These are phyloP conservation scores for Drosophila varians DNA, from an alignment of 1,140 invertebrate species.

Conservation along the genomic window DNA sequence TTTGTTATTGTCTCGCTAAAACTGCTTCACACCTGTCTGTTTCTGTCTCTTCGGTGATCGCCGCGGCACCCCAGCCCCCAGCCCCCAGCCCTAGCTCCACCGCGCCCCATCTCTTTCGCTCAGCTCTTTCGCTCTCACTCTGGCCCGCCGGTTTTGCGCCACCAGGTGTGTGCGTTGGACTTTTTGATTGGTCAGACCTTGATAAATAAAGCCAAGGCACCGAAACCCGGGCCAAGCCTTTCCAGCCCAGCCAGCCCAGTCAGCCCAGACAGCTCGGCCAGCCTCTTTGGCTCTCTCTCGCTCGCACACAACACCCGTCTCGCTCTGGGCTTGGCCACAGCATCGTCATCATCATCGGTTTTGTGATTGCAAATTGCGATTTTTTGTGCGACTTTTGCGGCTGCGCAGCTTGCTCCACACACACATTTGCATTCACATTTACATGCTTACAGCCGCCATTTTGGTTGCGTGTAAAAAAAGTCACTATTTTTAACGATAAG, in stretches of 20 bases:
- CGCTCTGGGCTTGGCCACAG: constrained; percentile 64
- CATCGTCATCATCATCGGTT: constrained; percentile 39
- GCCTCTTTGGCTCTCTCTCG: constrained; percentile 2
- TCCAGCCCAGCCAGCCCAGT: constrained; percentile 12
- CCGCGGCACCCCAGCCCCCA: not conserved
- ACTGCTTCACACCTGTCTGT: constrained; percentile 67
- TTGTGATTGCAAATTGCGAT: constrained; percentile 11
- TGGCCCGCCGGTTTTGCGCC: constrained; percentile 32
- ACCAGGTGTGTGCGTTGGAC: constrained; percentile 43
- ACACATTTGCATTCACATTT: constrained; percentile 5
- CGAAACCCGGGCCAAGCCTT: constrained; percentile 40
- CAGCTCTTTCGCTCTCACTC: constrained; percentile 9
- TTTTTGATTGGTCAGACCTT: constrained; percentile 81
- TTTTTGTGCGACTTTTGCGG: constrained; percentile 27
- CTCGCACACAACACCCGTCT: constrained; percentile 4
- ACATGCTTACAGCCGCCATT: constrained; percentile 13
- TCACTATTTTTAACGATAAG: not conserved
- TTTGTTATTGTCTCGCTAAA: constrained; percentile 64
- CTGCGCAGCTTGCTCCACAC: constrained; percentile 46
- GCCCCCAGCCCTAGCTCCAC: no score
- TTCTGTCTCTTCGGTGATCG: constrained; percentile 8
- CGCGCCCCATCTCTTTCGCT: not conserved
- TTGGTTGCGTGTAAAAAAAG: constrained; percentile 5
- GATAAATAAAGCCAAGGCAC: constrained; percentile 38
- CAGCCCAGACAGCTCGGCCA: constrained; percentile 33